phyloP scores from a whole-genome alignment of 2,113 vertebrate genomes.

The Cavia porcellus region DNA sequence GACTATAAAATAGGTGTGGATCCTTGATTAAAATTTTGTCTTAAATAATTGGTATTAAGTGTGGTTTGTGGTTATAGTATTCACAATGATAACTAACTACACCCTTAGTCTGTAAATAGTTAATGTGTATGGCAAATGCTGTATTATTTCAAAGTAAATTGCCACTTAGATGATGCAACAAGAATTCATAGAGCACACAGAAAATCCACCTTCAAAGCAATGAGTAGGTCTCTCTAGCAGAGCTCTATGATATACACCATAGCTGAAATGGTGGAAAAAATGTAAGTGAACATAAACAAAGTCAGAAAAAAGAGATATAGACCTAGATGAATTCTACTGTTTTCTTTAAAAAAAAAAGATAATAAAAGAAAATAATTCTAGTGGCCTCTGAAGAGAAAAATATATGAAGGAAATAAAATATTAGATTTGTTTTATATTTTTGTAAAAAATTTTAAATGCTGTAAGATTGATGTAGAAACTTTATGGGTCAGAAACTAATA shows the following conservation, averaged over 20 bases:
- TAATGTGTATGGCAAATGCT: not conserved
- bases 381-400: not conserved
- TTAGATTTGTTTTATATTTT: not conserved
- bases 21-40: not conserved
- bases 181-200: not conserved
- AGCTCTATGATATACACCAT: not conserved
- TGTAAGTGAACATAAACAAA: not conserved
- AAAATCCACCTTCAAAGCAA: not conserved
- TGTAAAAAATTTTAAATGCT: not conserved
- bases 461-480: not conserved
- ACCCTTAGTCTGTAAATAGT: not conserved
- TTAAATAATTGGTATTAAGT: not conserved
- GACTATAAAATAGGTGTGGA: not conserved
- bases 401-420: not conserved
- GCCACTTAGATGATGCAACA: not conserved
- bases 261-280: not conserved
- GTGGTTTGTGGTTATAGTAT: not conserved
- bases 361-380: not conserved
- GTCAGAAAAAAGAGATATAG: not conserved
- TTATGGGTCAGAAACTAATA: not conserved
- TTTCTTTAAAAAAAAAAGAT: not conserved
- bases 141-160: not conserved
- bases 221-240: not conserved
- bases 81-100: not conserved
- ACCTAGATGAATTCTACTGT: not conserved